phyloP scores from a whole-genome alignment of 2,113 vertebrate species.

The Gallinago paraguaiae region DNA sequence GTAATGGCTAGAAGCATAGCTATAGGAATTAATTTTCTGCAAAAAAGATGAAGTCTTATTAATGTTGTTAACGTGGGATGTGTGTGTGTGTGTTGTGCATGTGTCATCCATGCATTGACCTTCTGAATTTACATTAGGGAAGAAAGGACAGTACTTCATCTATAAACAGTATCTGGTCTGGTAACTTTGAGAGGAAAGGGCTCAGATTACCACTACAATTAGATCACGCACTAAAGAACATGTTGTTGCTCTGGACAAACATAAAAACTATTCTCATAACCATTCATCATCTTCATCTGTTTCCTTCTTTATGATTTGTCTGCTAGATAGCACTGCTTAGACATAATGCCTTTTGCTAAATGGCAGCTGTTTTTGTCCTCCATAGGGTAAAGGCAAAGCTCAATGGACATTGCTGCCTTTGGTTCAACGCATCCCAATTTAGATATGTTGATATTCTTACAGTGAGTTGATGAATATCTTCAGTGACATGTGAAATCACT shows the following conservation, averaged over 20 bases:
- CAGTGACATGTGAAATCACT: not conserved
- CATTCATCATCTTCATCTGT: not conserved
- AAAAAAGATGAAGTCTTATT: not conserved
- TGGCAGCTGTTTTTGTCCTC: not conserved
- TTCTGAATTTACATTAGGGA: not conserved
- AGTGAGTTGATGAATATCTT: not conserved
- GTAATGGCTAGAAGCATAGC: not conserved
- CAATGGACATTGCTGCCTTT: not conserved
- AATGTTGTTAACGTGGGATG: not conserved
- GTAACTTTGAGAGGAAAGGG: not conserved
- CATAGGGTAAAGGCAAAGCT: not conserved
- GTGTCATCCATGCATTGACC: not conserved
- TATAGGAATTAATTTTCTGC: not conserved
- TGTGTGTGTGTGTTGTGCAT: accelerated
- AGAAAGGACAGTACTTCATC: not conserved
- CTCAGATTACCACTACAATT: not conserved
- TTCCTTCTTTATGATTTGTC: not conserved
- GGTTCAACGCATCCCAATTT: not conserved
- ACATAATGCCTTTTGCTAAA: not conserved
- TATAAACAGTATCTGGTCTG: not conserved
- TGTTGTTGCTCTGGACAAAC: not conserved
- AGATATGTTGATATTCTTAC: not conserved
- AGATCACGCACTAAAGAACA: not conserved
- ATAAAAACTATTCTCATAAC: not conserved
- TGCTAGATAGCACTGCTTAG: not conserved